phyloP scores from a whole-genome alignment of 2,797 vertebrate species.

The Clarias fuscus region DNA sequence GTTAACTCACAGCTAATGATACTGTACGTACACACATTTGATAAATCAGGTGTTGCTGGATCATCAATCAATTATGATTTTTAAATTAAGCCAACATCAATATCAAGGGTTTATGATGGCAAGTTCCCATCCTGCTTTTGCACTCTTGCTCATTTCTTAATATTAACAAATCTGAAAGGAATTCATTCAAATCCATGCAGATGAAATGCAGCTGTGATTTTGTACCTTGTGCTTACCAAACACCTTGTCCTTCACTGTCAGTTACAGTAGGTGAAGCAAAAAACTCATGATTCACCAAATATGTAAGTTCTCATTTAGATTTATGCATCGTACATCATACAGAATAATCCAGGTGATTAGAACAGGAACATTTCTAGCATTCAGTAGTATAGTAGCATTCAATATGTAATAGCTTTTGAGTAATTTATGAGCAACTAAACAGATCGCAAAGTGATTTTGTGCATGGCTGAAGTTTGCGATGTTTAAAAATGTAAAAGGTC shows the following conservation, averaged over 20 bases:
- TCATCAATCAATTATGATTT: background rate
- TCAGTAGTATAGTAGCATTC: background rate
- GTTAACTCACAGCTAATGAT: background rate
- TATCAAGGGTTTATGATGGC: no score
- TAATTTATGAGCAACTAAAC: background rate
- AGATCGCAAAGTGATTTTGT: background rate
- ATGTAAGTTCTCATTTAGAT: background rate
- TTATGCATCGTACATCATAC: background rate
- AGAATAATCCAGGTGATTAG: background rate
- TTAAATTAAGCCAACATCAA: no score
- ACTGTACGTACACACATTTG: background rate
- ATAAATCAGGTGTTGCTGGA: background rate
- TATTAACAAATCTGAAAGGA: background rate
- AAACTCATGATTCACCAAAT: conserved; percentile 5
- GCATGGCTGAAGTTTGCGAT: background rate
- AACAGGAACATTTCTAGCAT: background rate
- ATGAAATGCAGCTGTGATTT: conserved; percentile 10
- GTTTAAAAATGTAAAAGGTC: background rate
- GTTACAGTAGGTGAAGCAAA: conserved; percentile 15
- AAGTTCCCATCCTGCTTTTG: background rate
- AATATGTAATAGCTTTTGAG: background rate
- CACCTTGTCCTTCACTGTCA: conserved; percentile 24
- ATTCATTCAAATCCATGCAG: background rate
- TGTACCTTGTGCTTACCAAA: conserved; percentile 12
- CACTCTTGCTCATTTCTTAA: background rate